Conservation (phyloP, 2,888 invertebrate species). For the Watsonalla cultraria region DNA sequence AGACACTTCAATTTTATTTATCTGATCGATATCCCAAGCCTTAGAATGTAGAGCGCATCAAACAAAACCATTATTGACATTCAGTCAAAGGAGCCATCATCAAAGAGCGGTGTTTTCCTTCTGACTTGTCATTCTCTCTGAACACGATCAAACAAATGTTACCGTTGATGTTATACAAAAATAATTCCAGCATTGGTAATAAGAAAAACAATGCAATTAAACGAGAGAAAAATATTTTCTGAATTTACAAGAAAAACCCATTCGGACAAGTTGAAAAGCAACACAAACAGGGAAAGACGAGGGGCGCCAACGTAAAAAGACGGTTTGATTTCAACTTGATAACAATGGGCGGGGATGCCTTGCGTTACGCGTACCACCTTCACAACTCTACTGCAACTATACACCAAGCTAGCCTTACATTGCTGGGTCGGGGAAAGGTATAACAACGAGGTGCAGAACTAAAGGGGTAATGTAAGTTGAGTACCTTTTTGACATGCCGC, state of each 20-base stretch:
- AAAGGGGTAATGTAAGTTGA: conserved; percentile 7
- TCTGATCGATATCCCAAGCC: too few relatives aligned
- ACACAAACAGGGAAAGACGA: conserved; percentile 30
- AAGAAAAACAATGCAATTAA: conserved; percentile 22
- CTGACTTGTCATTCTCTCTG: background rate
- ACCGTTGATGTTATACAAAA: background rate
- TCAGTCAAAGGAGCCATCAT: background rate
- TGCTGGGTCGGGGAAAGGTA: background rate
- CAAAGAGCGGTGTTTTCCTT: background rate
- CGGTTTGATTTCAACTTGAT: conserved; percentile 61
- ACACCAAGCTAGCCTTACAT: background rate
- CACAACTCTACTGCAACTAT: background rate
- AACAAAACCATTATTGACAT: background rate
- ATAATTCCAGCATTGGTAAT: conserved; percentile 16
- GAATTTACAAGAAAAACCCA: conserved; percentile 5
- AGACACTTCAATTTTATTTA: too few relatives aligned
- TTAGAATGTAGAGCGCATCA: too few relatives aligned
- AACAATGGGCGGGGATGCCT: conserved; percentile 47
- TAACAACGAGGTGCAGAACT: background rate
- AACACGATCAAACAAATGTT: background rate
- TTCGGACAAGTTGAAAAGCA: conserved; percentile 28
- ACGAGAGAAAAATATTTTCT: conserved; percentile 20
- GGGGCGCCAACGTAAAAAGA: conserved; percentile 55
- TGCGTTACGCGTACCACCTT: background rate
- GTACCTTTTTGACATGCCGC: background rate